Base-by-base conservation (phyloP, 2,113 vertebrate species). In the Myotis davidii region DNA sequence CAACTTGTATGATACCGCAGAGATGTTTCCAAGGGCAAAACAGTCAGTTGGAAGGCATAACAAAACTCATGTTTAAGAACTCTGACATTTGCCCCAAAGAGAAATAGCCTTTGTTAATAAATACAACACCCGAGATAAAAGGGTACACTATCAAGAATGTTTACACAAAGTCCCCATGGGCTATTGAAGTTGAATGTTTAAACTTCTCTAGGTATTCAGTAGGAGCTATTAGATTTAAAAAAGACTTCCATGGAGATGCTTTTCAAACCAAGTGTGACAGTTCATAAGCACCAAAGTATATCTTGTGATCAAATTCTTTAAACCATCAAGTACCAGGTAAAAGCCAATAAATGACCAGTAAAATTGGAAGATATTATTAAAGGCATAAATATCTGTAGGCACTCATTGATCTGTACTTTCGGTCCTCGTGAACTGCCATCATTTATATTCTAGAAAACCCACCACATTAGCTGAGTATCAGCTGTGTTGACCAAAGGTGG, bases 331-430 rank as follows among this genome's bases (percentile, higher is more conserved):
- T 59, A 45, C 45, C 45, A 45, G 45, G 9, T 61, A 64, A 59
- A 90, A 96, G 59, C 12, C 59, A 65, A 77, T 64, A 70, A 54
- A 92, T 88, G 88, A 67, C 20, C 82, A 94, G 17, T 72, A 94
- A 88, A 91, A 84, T 85, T 79, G 85, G 67, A 90, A 94, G 70
- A 77, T 88, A 42, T 54, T 34, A 83, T 74, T 87, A 84, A 88
- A 1, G 61, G 42, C 81, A 56, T 85, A 64, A 84, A 79, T 34
- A 95, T 61, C 45, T 72, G 48, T 37, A 8, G 29, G 39, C 48
- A 14, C 37, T 69, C 88, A 81, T 2, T 73, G 78, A 48, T 56
- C 21, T 67, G 76, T 78, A 23, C 48, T 6, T 32, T 52, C 82
- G 54, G 72, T 23, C 77, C 42, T 74, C 79, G 13, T 83, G 76